Conservation (phyloP, 2,888 invertebrate genomes). For the Ecliptopera silaceata region DNA sequence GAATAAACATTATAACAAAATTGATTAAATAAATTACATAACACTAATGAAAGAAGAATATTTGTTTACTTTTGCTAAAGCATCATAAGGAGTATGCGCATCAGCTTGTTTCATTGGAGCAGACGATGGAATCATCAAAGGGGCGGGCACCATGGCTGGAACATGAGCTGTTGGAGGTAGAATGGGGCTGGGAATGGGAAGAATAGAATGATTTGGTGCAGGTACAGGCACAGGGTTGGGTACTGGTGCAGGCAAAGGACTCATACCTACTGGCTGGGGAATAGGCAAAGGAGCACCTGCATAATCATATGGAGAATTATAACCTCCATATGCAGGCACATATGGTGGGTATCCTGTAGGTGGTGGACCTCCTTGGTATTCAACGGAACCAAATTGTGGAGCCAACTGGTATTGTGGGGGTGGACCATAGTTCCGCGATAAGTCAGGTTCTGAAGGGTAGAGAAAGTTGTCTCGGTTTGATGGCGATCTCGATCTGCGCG, state of each 20-base stretch:
- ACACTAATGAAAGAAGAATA: constrained; percentile 7
- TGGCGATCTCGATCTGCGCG: constrained; percentile 38
- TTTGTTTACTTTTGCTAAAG: constrained; percentile 71
- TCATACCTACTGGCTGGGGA: constrained; percentile 29
- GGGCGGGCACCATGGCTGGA: constrained; percentile 45
- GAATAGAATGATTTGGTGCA: constrained; percentile 17
- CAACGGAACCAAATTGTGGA: constrained; percentile 30
- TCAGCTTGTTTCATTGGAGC: constrained; percentile 31
- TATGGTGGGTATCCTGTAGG: constrained; percentile 32
- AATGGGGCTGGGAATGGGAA: constrained; percentile 26
- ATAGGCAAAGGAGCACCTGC: constrained; percentile 42
- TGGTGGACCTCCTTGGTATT: constrained; percentile 24
- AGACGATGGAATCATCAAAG: constrained; percentile 43
- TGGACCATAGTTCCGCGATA: constrained; percentile 14
- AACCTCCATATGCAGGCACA: constrained; percentile 47
- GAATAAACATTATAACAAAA: constrained; percentile 21
- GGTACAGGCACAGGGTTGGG: constrained; percentile 47
- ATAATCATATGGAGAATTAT: constrained; percentile 53
- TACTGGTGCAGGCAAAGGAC: constrained; percentile 45
- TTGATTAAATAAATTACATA: constrained; percentile 7
- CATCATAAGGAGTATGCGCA: constrained; percentile 59
- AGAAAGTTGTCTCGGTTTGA: constrained; percentile 29
- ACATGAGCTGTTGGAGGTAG: constrained; percentile 37
- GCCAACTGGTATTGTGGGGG: constrained; percentile 24
- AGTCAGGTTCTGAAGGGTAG: constrained; percentile 27